Percentiles rank a stretch among this genome's conserved stretches.
Conservation (phyloP, 1,140 invertebrate species). For the Caenorhabditis briggsae region DNA sequence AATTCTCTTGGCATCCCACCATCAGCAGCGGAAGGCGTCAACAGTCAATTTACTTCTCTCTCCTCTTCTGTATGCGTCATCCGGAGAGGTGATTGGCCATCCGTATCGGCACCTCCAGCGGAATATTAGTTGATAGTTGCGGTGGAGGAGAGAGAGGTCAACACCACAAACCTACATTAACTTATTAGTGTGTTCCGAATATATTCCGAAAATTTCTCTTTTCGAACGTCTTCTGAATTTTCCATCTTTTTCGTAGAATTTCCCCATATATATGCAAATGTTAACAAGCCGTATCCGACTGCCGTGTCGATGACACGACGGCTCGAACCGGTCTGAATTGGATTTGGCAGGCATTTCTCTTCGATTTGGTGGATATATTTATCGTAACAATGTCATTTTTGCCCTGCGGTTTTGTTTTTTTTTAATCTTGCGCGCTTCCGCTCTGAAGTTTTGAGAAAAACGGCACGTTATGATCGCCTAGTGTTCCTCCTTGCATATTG, state of each 20-base stretch:
- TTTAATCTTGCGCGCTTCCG: no score
- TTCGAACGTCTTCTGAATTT: neutral
- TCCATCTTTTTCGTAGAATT: neutral
- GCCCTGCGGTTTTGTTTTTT: no score
- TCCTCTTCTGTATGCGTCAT: conserved; percentile 20
- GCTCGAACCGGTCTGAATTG: conserved; percentile 53
- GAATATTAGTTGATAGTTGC: conserved; percentile 48
- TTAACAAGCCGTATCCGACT: conserved; percentile 37
- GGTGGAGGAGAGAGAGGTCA: neutral
- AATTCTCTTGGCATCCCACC: neutral
- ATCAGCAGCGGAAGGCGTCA: conserved; percentile 39
- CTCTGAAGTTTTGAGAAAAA: no score
- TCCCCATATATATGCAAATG: conserved; percentile 11
- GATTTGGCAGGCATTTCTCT: neutral
- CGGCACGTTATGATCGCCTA: no score
- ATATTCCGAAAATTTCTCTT: neutral
- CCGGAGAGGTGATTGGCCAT: conserved; percentile 51
- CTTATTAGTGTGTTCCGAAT: conserved; percentile 8
- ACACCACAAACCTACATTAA: conserved; percentile 9
- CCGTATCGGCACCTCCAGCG: conserved; percentile 20
- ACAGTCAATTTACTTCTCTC: conserved; percentile 40
- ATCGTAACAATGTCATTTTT: no score
- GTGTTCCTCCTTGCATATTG: no score
- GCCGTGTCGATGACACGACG: neutral
- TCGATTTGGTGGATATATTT: no score